phyloP scores from a whole-genome alignment of 2,888 invertebrate species.

The Bhutanitis thaidina region DNA sequence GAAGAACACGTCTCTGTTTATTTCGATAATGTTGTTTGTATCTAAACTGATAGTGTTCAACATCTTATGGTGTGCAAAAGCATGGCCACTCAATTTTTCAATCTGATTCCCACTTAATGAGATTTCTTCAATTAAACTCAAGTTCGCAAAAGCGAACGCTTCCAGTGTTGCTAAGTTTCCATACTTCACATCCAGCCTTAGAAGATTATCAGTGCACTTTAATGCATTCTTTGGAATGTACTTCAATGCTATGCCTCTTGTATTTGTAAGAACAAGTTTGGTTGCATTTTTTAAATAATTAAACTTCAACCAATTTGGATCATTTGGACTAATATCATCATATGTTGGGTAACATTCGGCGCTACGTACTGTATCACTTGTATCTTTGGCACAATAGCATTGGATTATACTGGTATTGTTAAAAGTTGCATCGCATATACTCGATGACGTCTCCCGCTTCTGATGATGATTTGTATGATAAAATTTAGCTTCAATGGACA shows the following conservation, averaged over 20 bases:
- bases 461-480: slow-evolving; percentile 31
- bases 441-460: slow-evolving; percentile 42
- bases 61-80: slow-evolving; percentile 84
- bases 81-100: slow-evolving; percentile 78
- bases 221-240: slow-evolving; percentile 85
- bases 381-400: slow-evolving; percentile 53
- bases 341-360: slow-evolving; percentile 86
- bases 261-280: slow-evolving; percentile 83
- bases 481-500: slow-evolving; percentile 48
- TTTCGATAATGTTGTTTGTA: slow-evolving; percentile 85
- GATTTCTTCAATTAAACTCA: slow-evolving; percentile 82
- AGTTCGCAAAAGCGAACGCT: slow-evolving; percentile 85
- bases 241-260: slow-evolving; percentile 81
- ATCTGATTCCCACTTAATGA: slow-evolving; percentile 84
- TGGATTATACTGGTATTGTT: slow-evolving; percentile 54
- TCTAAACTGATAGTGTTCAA: slow-evolving; percentile 83
- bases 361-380: slow-evolving; percentile 65
- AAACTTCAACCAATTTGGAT: slow-evolving; percentile 84
- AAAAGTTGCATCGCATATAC: slow-evolving; percentile 51
- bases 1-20: slow-evolving; percentile 86
- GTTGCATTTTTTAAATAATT: slow-evolving; percentile 80
- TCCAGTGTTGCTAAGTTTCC: slow-evolving; percentile 83
- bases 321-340: slow-evolving; percentile 76
- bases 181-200: slow-evolving; percentile 82
- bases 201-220: slow-evolving; percentile 77